Base-by-base conservation (phyloP, 2,888 invertebrate genomes). In the Plebejus argus region DNA sequence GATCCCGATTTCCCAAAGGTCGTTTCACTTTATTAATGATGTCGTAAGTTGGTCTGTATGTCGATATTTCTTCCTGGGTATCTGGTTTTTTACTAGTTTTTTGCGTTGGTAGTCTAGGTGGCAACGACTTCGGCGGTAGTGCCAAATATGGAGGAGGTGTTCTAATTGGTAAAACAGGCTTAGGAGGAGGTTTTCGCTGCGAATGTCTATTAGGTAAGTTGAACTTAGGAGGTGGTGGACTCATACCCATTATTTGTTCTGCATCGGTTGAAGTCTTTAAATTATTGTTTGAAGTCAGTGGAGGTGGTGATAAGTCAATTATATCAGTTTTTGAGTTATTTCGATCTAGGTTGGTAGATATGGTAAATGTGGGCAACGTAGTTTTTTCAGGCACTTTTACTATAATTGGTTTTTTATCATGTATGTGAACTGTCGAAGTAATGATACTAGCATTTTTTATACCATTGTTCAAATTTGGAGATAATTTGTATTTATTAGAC, bases 191-290 rank as follows among this genome's bases (percentile, higher is more conserved):
- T 20, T 84, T 82, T 80, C 91, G 88, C 1, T 87, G 83, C 72
- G 90, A 90, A 15, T 83, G 81, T 81, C 89, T 88, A 20, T 85
- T 86, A 49, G 86, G 83, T 39, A 90, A 82, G 39, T 89, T 86
- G 1, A 86, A 88, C 79, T 88, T 87, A 28, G 91, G 90, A 77
- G 95, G 95, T 18, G 95, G 95, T 70, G 95, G 95, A 83, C 91
- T 94, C 90, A 95, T 93, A 0, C 95, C 95, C 93, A 95, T 92
- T n/a, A 95, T 94, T 85, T 88, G 89, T 79, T 94, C 94, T 85
- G 93, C 91, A 80, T 90, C 91, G 12, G 88, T 90, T 15, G 93
- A 89, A 18, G 93, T 90, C 78, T 91, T 93, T 76, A 91, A 92
- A 79, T 86, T 92, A 78, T 91, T 91, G 81, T 92, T 91, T 81